Conservation (phyloP, 2,888 invertebrate genomes). For the Yponomeuta plumbellus region DNA sequence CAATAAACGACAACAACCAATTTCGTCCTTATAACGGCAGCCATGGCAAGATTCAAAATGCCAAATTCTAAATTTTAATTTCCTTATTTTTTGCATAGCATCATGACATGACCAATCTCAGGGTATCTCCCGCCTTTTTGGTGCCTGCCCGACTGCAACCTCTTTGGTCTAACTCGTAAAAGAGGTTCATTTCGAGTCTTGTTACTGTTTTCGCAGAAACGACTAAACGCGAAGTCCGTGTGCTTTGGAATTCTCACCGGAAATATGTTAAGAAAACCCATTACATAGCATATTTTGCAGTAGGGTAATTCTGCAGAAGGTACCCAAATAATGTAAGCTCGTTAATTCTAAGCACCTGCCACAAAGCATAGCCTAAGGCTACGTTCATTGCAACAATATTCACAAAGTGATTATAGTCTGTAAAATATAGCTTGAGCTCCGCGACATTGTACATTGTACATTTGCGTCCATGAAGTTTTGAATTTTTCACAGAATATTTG, state of each 20-base stretch:
- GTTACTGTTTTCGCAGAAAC: background rate
- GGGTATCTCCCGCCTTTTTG: background rate
- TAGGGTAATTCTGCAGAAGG: background rate
- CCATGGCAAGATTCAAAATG: too few species aligned
- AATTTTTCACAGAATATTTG: too few species aligned
- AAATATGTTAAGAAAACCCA: background rate
- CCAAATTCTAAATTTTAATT: background rate
- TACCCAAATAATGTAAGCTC: background rate
- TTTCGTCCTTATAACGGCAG: too few species aligned
- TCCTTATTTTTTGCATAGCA: background rate
- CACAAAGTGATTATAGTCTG: too few species aligned
- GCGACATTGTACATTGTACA: too few species aligned
- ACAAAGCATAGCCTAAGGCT: background rate
- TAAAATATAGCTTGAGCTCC: too few species aligned
- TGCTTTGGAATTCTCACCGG: background rate
- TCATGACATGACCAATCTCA: background rate
- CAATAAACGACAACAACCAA: too few species aligned
- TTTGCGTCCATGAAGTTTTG: too few species aligned
- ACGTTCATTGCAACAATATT: too few species aligned
- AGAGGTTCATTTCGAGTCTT: background rate
- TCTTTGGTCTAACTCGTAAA: constrained; percentile 1
- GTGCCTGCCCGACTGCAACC: background rate
- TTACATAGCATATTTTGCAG: background rate
- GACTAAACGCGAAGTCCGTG: background rate
- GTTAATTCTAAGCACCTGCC: background rate